Base-by-base conservation (phyloP, 1,140 invertebrate genomes). In the Drosophila subpulchrella region DNA sequence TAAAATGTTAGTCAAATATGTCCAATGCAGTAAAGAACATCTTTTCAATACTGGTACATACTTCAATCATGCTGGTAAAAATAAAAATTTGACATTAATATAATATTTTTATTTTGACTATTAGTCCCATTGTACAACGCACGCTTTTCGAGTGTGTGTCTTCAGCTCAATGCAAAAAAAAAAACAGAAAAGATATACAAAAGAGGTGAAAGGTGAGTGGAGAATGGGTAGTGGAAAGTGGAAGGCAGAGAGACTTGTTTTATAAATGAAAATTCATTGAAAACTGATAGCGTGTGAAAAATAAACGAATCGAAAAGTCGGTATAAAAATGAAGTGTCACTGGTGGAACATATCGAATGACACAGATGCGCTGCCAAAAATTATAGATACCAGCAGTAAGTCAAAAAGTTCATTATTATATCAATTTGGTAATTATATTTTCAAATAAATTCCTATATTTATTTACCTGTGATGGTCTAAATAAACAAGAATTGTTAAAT, bases 281-380 rank as follows among this genome's bases (percentile, higher is more conserved):
- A 88, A 88, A 78, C 83, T 84, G 83, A 88, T 88, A 88, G 83
- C 76, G 84, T 78, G 83, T 88, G 76, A 80, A 88, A 83, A 84
- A 88, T 86, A 86, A 86, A 86, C 75, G 66, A 88, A 82, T 83
- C 74, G 81, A 47, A 61, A 75, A 81, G 66, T 60, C 63, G 36
- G 41, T 53, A 73, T 55, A 78, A 76, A 78, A 53, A 83, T 88
- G 56, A 79, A 70, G 70, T 79, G 59, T 61, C 55, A 50, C 61
- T 78, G 65, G 58, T 73, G 75, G 50, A 50, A 55, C 36, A 53
- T 53, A 65, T 44, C 39, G 46, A 46, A 61, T 38, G 56, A 30
- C n/a, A 42, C 10, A 15, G 63, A 67, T 70, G 63, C 73, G 36
- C 63, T 56, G 36, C 44, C 34, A 17, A 13, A 24, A 13, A 36